phyloP scores from a whole-genome alignment of 2,797 vertebrate species.

The Petrocephalus schoutedeni region DNA sequence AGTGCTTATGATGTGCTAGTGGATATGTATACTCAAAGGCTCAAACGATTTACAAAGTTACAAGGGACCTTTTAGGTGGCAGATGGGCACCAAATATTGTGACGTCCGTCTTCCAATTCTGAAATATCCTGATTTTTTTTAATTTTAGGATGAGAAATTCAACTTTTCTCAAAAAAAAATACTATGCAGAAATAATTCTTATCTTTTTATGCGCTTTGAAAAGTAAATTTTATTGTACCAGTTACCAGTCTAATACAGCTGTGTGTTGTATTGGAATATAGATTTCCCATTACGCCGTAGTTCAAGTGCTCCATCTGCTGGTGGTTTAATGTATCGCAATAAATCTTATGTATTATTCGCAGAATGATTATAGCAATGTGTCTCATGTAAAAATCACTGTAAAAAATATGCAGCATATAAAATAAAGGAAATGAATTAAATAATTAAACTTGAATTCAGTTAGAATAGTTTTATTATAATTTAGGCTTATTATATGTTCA shows the following conservation, averaged over 20 bases:
- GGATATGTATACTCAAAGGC: background rate
- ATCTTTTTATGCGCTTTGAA: background rate
- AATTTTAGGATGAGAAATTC: background rate
- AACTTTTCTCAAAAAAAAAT: background rate
- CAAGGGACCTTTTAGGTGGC: background rate
- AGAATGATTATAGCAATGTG: background rate
- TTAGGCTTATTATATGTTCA: background rate
- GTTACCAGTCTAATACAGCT: background rate
- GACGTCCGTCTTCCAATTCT: background rate
- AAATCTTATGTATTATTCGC: background rate
- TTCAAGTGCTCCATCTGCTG: conserved; percentile 17
- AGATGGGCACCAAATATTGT: background rate
- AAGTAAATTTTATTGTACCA: background rate
- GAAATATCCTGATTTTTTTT: background rate
- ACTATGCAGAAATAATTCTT: background rate
- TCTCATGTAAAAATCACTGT: background rate
- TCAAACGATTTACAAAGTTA: background rate
- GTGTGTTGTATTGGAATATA: background rate
- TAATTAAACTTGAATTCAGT: conserved; percentile 3
- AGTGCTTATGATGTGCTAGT: background rate
- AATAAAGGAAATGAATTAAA: conserved; percentile 10
- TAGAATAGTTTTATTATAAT: background rate
- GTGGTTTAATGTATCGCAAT: background rate
- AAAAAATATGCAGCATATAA: background rate
- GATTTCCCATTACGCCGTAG: background rate